These are phyloP conservation scores for Eucera pruinosa DNA, from an alignment of 2,888 invertebrate genomes.

Conservation along the genomic window DNA sequence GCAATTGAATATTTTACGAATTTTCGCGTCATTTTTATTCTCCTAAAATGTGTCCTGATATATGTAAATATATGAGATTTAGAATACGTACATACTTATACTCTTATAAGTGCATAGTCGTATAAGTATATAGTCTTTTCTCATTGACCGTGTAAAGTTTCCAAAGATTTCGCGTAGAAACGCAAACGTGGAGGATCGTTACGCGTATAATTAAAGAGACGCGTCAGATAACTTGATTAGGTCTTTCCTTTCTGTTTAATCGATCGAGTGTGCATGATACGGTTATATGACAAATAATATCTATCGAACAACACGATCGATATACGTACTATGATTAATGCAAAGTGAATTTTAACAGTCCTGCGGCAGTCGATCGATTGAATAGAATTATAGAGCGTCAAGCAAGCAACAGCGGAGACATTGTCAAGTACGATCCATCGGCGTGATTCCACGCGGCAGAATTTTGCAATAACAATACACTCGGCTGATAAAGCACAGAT, in stretches of 20 bases:
- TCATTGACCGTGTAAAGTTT: too few species aligned
- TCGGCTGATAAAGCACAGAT: conserved; percentile 58
- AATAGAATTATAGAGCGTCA: neutral
- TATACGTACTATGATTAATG: neutral
- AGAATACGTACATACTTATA: too few species aligned
- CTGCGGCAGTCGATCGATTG: neutral
- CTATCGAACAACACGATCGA: neutral
- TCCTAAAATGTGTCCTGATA: too few species aligned
- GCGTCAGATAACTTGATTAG: conserved; percentile 14
- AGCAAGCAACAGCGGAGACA: too few species aligned
- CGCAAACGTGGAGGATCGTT: conserved; percentile 1
- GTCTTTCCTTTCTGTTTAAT: neutral
- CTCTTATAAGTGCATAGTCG: too few species aligned
- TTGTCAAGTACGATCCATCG: conserved; percentile 29
- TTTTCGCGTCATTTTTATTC: too few species aligned
- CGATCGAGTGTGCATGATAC: neutral
- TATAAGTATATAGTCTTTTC: too few species aligned
- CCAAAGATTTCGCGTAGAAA: too few species aligned
- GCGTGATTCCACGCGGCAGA: conserved; percentile 42
- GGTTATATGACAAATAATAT: neutral
- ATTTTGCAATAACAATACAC: conserved; percentile 65
- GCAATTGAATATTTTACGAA: too few species aligned
- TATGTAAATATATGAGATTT: too few species aligned
- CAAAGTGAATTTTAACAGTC: neutral
- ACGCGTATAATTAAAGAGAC: neutral